These are phyloP conservation scores for Temnothorax nylanderi DNA, from an alignment of 1,140 invertebrate species.

Conservation along the genomic window DNA sequence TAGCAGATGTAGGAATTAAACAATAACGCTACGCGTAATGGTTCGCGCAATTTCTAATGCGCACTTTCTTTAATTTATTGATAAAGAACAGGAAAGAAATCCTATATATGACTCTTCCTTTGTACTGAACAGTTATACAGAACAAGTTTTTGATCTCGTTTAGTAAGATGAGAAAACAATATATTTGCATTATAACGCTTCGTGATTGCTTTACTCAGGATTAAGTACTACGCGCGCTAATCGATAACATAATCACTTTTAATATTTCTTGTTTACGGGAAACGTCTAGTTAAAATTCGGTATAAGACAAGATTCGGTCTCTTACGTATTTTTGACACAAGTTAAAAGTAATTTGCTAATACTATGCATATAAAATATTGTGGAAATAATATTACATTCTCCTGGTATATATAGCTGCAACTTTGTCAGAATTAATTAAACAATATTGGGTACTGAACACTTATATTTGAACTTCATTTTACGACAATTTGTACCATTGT, in stretches of 20 bases:
- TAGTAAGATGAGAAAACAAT: conserved; percentile 37
- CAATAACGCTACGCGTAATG: conserved; percentile 10
- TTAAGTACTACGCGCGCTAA: conserved; percentile 26
- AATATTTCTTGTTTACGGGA: conserved; percentile 13
- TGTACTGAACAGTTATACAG: conserved; percentile 47
- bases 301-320: conserved; percentile 10
- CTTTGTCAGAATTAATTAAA: conserved; percentile 42
- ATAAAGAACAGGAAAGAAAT: conserved; percentile 50
- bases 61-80: conserved; percentile 50
- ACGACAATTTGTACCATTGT: conserved; percentile 71
- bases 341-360: conserved; percentile 38
- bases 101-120: conserved; percentile 42
- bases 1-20: background rate
- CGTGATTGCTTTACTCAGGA: background rate
- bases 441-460: conserved; percentile 58
- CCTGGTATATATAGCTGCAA: background rate
- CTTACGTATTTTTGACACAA: conserved; percentile 34
- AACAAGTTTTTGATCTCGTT: conserved; percentile 46
- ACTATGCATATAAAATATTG: conserved; percentile 20
- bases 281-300: conserved; percentile 18
- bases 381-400: conserved; percentile 18
- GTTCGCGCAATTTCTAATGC: conserved; percentile 44
- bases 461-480: conserved; percentile 70
- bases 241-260: conserved; percentile 31
- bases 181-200: conserved; percentile 19